Evolutionary conservation across 2,113 vertebrate genomes (phyloP), one percentile per base, ranked within the genome.

Genomic region (Pardalotus punctatus): DNA sequence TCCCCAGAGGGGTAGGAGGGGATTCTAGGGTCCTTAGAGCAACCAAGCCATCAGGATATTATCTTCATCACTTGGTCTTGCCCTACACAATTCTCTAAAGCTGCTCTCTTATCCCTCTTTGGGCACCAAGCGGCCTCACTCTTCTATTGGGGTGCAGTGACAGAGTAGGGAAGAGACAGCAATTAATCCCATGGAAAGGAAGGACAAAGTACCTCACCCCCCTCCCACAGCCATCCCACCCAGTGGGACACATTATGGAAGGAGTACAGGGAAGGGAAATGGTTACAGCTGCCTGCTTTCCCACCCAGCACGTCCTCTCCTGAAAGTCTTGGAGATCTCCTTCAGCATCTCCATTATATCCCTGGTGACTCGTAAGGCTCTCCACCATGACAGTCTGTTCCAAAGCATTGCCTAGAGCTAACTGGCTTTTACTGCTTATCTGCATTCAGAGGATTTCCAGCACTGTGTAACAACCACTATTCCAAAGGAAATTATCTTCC

Each of bases 401-500:
- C 92, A 74, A 54, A 78, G 71, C 60, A 73, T 17, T 4, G 2
- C 85, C 73, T 47, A 33, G 45, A 92, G 47, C 78, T 85, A 93
- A 65, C 66, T 22, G 12, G 54, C 90, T 86, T 86, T 93, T 67
- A 88, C 29, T 56, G 82, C 86, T 96, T 71, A 94, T 96, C 88
- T 93, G 88, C 92, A 96, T 93, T 79, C 94, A 79, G 90, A 92
- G 64, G 92, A 78, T 72, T 90, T 94, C 79, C 80, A 92, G 82
- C 83, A 27, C 85, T 19, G 24, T 53, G 25, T 50, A 92, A 90
- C 67, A 95, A 78, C 43, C 27, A 7, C 82, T 43, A 29, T 93
- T 93, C 86, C 86, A 90, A 90, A 94, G 82, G 48, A 96, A 95
- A 96, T 95, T 87, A 92, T 78, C 88, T 89, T 86, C 48, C 48